phyloP scores from a whole-genome alignment of 2,888 invertebrate genomes.

The Crematogaster levior region DNA sequence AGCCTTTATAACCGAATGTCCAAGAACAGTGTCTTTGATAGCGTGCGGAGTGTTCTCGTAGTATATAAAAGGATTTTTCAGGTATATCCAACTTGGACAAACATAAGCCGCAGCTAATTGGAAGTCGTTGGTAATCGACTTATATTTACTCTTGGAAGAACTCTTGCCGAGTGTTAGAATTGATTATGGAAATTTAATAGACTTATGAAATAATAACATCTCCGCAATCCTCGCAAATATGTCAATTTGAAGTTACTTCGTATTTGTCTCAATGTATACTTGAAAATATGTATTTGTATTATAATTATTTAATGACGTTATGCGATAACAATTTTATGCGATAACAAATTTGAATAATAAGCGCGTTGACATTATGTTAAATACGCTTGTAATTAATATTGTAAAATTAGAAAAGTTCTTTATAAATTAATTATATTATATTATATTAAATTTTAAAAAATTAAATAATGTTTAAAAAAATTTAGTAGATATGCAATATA shows the following conservation, averaged over 20 bases:
- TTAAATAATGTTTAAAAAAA: background rate
- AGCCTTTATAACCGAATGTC: constrained; percentile 57
- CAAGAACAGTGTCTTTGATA: constrained; percentile 30
- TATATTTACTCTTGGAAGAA: constrained; percentile 30
- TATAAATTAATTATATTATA: background rate
- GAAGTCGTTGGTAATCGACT: constrained; percentile 26
- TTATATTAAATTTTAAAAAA: background rate
- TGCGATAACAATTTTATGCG: background rate
- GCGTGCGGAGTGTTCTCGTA: too few relatives aligned
- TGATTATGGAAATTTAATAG: constrained; percentile 51
- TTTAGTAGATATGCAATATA: background rate
- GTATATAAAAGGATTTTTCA: constrained; percentile 13
- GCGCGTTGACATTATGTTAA: background rate
- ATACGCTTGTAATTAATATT: background rate
- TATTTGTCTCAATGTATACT: background rate
- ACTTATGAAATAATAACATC: constrained; percentile 42
- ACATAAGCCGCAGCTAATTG: constrained; percentile 35
- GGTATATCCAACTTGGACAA: background rate
- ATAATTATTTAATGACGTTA: constrained; percentile 12
- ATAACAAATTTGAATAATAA: constrained; percentile 15
- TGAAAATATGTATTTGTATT: background rate
- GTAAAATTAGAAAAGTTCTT: background rate
- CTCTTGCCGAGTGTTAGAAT: background rate
- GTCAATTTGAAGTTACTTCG: constrained; percentile 25
- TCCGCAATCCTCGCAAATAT: constrained; percentile 2